Conservation (phyloP, 2,888 invertebrate genomes). For the Drosophila kanekoi region DNA sequence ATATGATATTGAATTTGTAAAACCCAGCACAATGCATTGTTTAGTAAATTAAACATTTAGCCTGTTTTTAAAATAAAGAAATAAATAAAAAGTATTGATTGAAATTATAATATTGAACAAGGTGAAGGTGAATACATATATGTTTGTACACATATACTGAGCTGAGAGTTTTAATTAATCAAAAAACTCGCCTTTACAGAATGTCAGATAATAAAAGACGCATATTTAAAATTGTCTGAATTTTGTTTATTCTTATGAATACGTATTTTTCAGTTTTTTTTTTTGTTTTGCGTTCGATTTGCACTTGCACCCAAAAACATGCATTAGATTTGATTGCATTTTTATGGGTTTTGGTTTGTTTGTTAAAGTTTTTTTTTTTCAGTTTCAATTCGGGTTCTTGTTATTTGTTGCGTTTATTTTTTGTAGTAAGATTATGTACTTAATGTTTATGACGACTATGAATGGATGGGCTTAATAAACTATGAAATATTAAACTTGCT, state of each 20-base stretch:
- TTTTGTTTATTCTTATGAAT: constrained; percentile 68
- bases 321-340: constrained; percentile 58
- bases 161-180: not conserved
- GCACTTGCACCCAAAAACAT: constrained; percentile 54
- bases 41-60: constrained; percentile 29
- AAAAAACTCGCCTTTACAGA: constrained; percentile 1
- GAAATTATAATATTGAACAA: not conserved
- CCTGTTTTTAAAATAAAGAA: constrained; percentile 29
- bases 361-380: constrained; percentile 42
- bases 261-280: constrained; percentile 57
- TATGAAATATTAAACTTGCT: constrained; percentile 77
- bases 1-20: constrained; percentile 22
- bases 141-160: constrained; percentile 1
- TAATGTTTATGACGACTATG: constrained; percentile 78
- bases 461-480: constrained; percentile 79
- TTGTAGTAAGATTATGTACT: constrained; percentile 64
- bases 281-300: constrained; percentile 49
- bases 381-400: constrained; percentile 58
- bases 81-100: constrained; percentile 3
- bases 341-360: constrained; percentile 29
- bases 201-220: constrained; percentile 38
- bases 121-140: not conserved
- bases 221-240: constrained; percentile 61
- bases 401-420: constrained; percentile 39
- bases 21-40: constrained; percentile 16